Conservation (phyloP, 2,797 vertebrate species). For the Rousettus madagascariensis region DNA sequence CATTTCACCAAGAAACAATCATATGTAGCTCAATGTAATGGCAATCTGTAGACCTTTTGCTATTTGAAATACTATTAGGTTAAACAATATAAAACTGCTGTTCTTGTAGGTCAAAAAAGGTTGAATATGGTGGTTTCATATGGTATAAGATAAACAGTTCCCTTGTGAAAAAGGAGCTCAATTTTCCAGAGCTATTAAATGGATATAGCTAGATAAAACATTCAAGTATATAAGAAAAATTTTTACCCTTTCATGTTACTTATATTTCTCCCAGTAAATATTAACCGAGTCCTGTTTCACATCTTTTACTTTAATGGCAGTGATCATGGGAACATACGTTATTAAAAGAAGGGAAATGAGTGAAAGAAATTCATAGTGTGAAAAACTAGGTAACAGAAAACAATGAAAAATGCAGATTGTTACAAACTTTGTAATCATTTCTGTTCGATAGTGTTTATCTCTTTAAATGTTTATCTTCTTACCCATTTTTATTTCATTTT, state of each 20-base stretch:
- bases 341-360: conserved; percentile 68
- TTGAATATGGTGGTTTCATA: not conserved
- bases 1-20: not conserved
- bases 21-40: not conserved
- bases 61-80: conserved; percentile 31
- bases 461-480: conserved; percentile 74
- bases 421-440: conserved; percentile 69
- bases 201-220: conserved; percentile 46
- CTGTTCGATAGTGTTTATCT: conserved; percentile 70
- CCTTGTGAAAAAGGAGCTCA: conserved; percentile 16
- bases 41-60: not conserved
- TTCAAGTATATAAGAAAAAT: not conserved
- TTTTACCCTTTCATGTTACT: conserved; percentile 44
- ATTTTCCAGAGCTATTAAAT: conserved; percentile 42
- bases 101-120: not conserved
- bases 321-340: conserved; percentile 60
- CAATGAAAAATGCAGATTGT: conserved; percentile 68
- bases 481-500: conserved; percentile 81
- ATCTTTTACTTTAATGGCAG: conserved; percentile 56
- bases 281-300: not conserved
- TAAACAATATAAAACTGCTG: conserved; percentile 25
- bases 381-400: conserved; percentile 59
- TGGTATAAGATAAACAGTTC: not conserved
- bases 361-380: conserved; percentile 25
- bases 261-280: conserved; percentile 64